Conservation (phyloP, 2,888 invertebrate genomes). For the Leptopterna dolabrata region DNA sequence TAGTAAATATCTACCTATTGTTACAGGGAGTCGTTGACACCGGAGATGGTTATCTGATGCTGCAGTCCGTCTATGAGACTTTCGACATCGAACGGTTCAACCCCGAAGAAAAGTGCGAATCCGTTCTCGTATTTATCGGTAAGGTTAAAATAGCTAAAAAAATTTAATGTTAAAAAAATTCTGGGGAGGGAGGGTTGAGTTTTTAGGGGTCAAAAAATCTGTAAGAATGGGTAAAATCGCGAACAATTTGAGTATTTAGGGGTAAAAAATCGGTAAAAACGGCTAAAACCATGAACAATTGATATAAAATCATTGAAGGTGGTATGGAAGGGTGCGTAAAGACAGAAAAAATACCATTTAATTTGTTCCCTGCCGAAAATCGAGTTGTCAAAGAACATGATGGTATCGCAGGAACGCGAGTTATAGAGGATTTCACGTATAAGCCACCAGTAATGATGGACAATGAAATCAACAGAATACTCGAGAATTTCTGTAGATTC, state of each 20-base stretch:
- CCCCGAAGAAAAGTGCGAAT: conserved; percentile 45
- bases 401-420: neutral
- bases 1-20: too few relatives aligned
- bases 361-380: neutral
- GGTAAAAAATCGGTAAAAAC: too few relatives aligned
- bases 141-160: neutral
- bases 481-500: too few relatives aligned
- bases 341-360: neutral
- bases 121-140: conserved; percentile 58
- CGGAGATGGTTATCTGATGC: conserved; percentile 40
- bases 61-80: conserved; percentile 58
- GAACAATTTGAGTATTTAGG: too few relatives aligned
- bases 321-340: too few relatives aligned
- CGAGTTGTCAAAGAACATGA: neutral
- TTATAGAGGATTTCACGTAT: too few relatives aligned
- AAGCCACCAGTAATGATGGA: too few relatives aligned
- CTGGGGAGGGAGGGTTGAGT: neutral
- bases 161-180: neutral
- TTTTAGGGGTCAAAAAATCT: too few relatives aligned
- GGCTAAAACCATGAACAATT: too few relatives aligned
- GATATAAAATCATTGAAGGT: too few relatives aligned
- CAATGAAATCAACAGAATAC: too few relatives aligned
- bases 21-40: conserved; percentile 56
- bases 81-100: conserved; percentile 54
- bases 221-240: too few relatives aligned